phyloP scores from a whole-genome alignment of 2,797 vertebrate species.

The Anas flavirostris region DNA sequence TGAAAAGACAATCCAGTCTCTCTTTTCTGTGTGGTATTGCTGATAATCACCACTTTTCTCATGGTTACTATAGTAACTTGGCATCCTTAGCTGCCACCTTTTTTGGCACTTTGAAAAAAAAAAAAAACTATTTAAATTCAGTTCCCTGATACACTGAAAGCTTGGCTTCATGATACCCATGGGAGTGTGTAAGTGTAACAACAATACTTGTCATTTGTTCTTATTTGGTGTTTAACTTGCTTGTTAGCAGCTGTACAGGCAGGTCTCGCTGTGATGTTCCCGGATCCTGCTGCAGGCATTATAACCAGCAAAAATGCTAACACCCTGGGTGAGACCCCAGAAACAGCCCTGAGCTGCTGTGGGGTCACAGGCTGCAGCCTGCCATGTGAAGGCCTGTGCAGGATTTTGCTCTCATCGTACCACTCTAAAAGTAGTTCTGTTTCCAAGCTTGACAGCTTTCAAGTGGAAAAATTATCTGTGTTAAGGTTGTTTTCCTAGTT shows the following conservation, averaged over 20 bases:
- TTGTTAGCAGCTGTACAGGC: constrained; percentile 45
- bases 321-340: background rate
- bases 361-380: background rate
- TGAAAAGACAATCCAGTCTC: constrained; percentile 18
- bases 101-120: constrained; percentile 44
- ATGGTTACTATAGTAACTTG: constrained; percentile 76
- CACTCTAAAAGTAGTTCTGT: background rate
- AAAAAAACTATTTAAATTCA: constrained; percentile 56
- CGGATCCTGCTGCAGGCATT: background rate
- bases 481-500: background rate
- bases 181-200: constrained; percentile 18
- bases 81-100: constrained; percentile 61
- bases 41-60: constrained; percentile 41
- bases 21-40: constrained; percentile 28
- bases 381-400: background rate
- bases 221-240: constrained; percentile 38
- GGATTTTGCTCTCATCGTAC: background rate
- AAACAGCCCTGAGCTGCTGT: background rate
- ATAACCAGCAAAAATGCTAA: background rate
- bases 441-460: background rate
- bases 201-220: constrained; percentile 45
- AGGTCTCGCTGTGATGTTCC: background rate
- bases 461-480: background rate
- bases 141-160: constrained; percentile 23
- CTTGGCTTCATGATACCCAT: background rate